Conservation (phyloP, 2,888 invertebrate species). For the Spisula subtruncata region DNA sequence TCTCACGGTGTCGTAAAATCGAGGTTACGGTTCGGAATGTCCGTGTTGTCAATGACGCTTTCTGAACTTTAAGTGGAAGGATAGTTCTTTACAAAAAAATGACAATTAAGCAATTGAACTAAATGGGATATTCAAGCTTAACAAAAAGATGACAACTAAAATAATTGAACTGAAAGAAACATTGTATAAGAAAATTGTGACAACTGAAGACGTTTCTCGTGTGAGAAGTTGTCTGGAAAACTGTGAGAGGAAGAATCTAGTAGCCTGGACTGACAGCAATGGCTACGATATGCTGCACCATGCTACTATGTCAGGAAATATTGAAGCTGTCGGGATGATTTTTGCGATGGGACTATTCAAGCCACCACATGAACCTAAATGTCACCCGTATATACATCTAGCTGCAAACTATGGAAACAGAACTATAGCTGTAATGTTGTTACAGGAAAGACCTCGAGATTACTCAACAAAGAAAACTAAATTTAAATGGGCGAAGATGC, state of each 20-base stretch:
- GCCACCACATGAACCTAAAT: conserved; percentile 75
- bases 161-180: conserved; percentile 45
- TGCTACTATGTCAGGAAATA: conserved; percentile 81
- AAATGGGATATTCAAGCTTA: too few relatives aligned
- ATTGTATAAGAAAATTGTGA: conserved; percentile 56
- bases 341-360: conserved; percentile 81
- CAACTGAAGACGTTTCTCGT: conserved; percentile 63
- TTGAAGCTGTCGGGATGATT: conserved; percentile 78
- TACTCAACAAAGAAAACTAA: conserved; percentile 67
- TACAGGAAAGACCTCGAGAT: conserved; percentile 80
- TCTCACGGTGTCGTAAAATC: background rate
- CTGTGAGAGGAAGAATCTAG: conserved; percentile 62
- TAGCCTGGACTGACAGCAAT: conserved; percentile 75
- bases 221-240: conserved; percentile 66
- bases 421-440: conserved; percentile 76
- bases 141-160: conserved; percentile 31
- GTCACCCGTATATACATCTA: conserved; percentile 82
- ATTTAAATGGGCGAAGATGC: conserved; percentile 55
- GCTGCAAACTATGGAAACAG: conserved; percentile 80
- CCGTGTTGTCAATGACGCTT: conserved; percentile 40
- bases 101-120: too few relatives aligned
- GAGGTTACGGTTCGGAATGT: background rate
- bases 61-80: background rate
- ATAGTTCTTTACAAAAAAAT: conserved; percentile 35
- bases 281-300: conserved; percentile 83